Evolutionary conservation across 2,797 vertebrate genomes (phyloP), one percentile per base, ranked within the genome.

Genomic region (Hyperoplus lanceolatus): DNA sequence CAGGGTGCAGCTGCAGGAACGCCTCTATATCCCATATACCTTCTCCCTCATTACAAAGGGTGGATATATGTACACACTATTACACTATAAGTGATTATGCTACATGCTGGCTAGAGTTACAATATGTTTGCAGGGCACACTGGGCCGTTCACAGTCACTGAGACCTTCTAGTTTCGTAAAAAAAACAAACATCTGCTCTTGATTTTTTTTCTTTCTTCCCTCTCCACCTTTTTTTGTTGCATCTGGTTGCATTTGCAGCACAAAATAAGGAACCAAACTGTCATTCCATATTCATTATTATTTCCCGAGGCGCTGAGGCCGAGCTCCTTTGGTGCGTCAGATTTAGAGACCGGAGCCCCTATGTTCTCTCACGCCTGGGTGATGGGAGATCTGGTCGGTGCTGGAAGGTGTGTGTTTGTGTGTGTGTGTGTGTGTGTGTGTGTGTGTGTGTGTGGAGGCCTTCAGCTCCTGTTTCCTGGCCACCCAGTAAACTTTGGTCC

Each of bases 261-360:
- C 96, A 97, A 97, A 97, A 97, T 96, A 85, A 29, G 29, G 29
- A 29, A 29, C 29, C 81, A 69, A 76, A 83, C 84, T 75, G 97
- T 97, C 96, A 97, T 96, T 98, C 96, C 96, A 97, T 97, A 98
- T 97, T 98, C 97, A 96, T 97, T 95, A 96, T 96, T 96, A 95
- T 97, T 97, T 97, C 97, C 97, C 59, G 94, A 95, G 97, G 97
- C 97, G 82, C 91, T 95, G 68, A 67, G 75, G 73, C 86, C 11
- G 93, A 91, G 92, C 88, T 88, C 92, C 29, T 95, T 94, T 89
- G 86, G 94, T 91, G 93, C 93, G 91, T 96, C 82, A 73, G 72
- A 82, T 76, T 70, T 42, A 59, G 51, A 95, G 96, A 95, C 93
- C 76, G 80, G 92, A 95, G 94, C 95, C 51, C 49, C 94, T 95